Percentiles rank a stretch among this genome's conserved stretches.
phyloP scores from a whole-genome alignment of 1,140 invertebrate species.

The Oedothorax gibbosus region DNA sequence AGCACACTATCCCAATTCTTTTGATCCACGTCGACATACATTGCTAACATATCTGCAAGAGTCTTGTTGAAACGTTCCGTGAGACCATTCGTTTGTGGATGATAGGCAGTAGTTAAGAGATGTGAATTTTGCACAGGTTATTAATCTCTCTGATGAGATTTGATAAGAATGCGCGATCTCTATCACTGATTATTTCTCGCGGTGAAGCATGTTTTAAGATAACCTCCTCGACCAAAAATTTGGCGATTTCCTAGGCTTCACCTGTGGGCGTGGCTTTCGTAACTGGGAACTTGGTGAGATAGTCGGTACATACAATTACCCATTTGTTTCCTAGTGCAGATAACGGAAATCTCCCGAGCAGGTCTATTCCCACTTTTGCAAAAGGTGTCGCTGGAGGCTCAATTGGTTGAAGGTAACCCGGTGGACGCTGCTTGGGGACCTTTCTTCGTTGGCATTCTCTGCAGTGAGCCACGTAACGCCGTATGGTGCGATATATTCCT shows the following conservation, averaged over 20 bases:
- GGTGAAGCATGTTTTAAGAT: too few relatives aligned
- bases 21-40: too few relatives aligned
- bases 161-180: not conserved
- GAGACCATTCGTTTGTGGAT: too few relatives aligned
- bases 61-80: too few relatives aligned
- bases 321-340: not conserved
- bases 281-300: not conserved
- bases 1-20: constrained; percentile 67
- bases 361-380: not conserved
- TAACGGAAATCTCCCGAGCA: constrained; percentile 12
- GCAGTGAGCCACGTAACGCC: not conserved
- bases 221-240: too few relatives aligned
- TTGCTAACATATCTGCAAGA: too few relatives aligned
- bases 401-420: not conserved
- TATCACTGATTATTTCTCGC: too few relatives aligned
- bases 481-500: not conserved
- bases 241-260: too few relatives aligned
- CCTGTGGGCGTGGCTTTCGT: constrained; percentile 13
- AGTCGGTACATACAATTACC: constrained; percentile 32
- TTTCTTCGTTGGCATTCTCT: not conserved
- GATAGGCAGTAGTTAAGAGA: too few relatives aligned
- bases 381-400: not conserved
- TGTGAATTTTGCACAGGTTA: not conserved
- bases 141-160: not conserved
- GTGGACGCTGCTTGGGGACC: not conserved